Evolutionary conservation across 2,797 vertebrate genomes (phyloP), one percentile per base, ranked within the genome.

Genomic region (Nyctalus aviator): DNA sequence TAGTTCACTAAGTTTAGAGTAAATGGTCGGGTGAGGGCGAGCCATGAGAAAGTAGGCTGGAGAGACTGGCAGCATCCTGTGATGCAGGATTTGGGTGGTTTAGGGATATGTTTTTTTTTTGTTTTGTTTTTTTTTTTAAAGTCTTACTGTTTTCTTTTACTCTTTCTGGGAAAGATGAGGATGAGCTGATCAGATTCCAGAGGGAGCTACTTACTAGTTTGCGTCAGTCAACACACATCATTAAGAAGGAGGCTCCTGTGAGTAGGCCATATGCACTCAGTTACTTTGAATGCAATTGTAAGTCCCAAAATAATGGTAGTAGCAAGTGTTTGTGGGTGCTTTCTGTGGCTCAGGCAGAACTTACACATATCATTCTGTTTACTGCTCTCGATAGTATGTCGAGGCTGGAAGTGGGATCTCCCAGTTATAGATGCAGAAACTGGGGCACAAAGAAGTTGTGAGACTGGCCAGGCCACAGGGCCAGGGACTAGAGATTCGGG

Each of bases 201-300:
- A 92, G 69, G 32, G 48, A 73, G 59, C 73, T 50, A 2, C 75
- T 79, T 79, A 69, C 3, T 37, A 44, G 73, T 85, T 66, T 88
- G 48, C 73, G 25, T 77, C 53, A 55, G 11, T 84, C 77, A 93
- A 41, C 11, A 30, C 13, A 32, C 10, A 7, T 81, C 48, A 55
- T 85, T 50, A 48, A 48, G 32, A 72, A 53, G 64, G 18, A 62
- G 25, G 53, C 37, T 75, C 91, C n/a, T 68, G 30, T 71, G 53
- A 64, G 37, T 27, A 57, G 17, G 35, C 57, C 41, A 37, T 76
- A 68, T 35, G 18, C n/a, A 37, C 69, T 50, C 35, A 89, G 68
- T n/a, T 71, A 84, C 44, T 84, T 75, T 71, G 18, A 77, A 78
- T 83, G 48, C 50, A 93, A 68, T 79, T 93, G 75, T 48, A 37